Conservation (phyloP, 2,797 vertebrate species). For the Myripristis murdjan region DNA sequence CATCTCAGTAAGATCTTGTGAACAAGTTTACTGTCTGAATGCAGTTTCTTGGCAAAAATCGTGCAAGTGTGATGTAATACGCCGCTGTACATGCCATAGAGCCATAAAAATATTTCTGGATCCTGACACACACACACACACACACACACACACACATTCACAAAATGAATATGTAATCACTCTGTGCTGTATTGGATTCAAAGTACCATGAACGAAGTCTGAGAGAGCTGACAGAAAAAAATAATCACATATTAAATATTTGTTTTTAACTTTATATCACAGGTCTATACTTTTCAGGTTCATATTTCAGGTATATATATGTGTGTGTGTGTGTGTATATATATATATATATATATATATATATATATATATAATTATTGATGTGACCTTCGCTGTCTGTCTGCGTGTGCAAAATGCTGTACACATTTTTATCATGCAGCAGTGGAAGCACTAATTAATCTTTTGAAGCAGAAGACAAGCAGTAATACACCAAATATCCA, state of each 20-base stretch:
- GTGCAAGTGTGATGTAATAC: conserved; percentile 4
- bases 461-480: conserved; percentile 29
- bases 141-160: too few species aligned
- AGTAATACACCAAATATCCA: conserved; percentile 27
- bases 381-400: conserved; percentile 30
- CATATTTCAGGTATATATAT: too few species aligned
- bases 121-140: conserved; percentile 47
- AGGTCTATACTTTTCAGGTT: too few species aligned
- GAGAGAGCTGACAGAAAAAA: conserved; percentile 29
- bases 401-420: conserved; percentile 13
- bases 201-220: conserved; percentile 12
- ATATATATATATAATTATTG: too few species aligned
- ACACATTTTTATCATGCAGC: conserved; percentile 4
- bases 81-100: background rate
- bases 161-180: background rate
- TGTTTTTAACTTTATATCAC: too few species aligned
- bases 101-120: conserved; percentile 10
- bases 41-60: background rate
- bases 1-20: too few species aligned
- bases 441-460: conserved; percentile 24
- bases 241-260: too few species aligned
- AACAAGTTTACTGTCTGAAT: too few species aligned
- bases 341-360: too few species aligned
- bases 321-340: too few species aligned
- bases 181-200: conserved; percentile 2